Evolutionary conservation across 2,888 invertebrate genomes (phyloP).

Genomic region (Hermodice carunculata): DNA sequence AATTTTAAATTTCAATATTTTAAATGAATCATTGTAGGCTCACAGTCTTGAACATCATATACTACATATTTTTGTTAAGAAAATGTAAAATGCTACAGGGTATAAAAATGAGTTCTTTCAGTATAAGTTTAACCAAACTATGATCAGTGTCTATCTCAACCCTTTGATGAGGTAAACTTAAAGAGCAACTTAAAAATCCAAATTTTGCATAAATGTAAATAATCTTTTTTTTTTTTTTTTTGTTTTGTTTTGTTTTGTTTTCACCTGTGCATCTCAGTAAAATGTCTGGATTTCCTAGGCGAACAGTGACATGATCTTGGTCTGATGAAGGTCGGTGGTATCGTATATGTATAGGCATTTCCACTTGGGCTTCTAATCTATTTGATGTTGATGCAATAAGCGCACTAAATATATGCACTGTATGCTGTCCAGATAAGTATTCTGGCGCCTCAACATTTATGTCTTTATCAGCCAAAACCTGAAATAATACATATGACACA

Average conservation of each 20-base stretch:
- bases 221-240: too few species aligned
- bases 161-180: too few species aligned
- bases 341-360: constrained; percentile 11
- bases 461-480: background rate
- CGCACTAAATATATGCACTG: background rate
- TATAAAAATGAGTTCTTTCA: too few species aligned
- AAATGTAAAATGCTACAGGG: too few species aligned
- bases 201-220: too few species aligned
- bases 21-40: too few species aligned
- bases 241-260: background rate
- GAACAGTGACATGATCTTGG: background rate
- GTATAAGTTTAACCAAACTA: too few species aligned
- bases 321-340: background rate
- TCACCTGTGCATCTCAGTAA: constrained; percentile 3
- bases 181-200: too few species aligned
- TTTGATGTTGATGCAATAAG: background rate
- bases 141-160: too few species aligned
- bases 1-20: too few species aligned
- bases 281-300: background rate
- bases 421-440: background rate
- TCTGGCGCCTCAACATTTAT: constrained; percentile 6
- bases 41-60: too few species aligned
- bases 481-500: background rate
- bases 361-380: constrained; percentile 1
- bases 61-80: too few species aligned